A percentile compares a stretch with the other conserved stretches of the same genome.
Conservation (phyloP, 2,797 vertebrate genomes). For the Psittacula echo region DNA sequence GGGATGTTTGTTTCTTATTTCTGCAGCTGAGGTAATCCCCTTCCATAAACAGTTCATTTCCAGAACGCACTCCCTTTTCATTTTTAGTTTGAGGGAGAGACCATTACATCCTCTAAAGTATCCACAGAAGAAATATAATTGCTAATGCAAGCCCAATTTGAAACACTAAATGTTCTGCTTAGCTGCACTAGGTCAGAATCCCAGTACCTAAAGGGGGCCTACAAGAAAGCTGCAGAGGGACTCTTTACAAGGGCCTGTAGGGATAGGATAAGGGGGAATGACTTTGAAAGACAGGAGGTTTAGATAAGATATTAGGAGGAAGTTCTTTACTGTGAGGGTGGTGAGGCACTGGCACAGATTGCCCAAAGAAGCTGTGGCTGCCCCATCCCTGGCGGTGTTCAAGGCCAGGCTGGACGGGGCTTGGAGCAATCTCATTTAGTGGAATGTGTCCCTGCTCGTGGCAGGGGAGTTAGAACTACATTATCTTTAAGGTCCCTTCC, state of each 20-base stretch:
- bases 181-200: background rate
- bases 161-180: background rate
- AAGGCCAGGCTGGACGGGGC: no score
- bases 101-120: background rate
- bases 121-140: background rate
- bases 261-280: no score
- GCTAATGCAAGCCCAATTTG: background rate
- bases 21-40: conserved; percentile 28
- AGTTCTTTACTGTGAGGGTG: no score
- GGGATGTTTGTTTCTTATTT: conserved; percentile 2
- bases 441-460: no score
- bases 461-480: background rate
- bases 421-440: no score
- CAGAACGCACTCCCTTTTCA: background rate
- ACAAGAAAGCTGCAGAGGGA: background rate
- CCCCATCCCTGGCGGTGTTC: no score
- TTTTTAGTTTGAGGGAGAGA: background rate
- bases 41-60: background rate
- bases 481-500: background rate
- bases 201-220: background rate
- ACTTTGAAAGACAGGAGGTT: no score
- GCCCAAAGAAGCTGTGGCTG: no score
- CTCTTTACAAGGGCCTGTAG: background rate
- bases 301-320: no score
- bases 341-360: no score